Evolutionary conservation across 2,888 invertebrate genomes (phyloP).

Genomic region (Drosophila pegasa): DNA sequence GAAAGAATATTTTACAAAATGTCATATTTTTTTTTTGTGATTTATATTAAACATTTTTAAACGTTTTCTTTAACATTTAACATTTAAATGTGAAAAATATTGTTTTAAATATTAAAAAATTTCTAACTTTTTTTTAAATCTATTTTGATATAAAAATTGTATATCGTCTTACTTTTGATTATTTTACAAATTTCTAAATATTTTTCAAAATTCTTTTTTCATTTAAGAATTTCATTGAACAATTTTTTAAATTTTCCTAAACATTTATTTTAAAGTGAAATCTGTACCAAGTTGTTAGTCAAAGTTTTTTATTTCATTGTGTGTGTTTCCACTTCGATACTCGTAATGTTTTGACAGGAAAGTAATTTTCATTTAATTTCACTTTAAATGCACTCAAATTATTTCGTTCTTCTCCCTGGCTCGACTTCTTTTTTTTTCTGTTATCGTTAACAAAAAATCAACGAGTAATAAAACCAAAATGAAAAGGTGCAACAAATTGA

Average conservation of each 20-base stretch:
- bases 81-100: too few species aligned
- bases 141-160: too few species aligned
- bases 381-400: constrained; percentile 73
- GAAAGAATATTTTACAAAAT: too few species aligned
- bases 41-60: too few species aligned
- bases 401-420: constrained; percentile 31
- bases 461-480: constrained; percentile 52
- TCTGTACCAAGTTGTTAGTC: not conserved
- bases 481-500: constrained; percentile 63
- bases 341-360: constrained; percentile 42
- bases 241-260: not conserved
- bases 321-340: constrained; percentile 10
- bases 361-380: constrained; percentile 73
- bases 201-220: not conserved
- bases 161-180: too few species aligned
- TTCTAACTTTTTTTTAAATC: too few species aligned
- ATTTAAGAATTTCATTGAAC: not conserved
- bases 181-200: not conserved
- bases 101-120: too few species aligned
- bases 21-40: too few species aligned
- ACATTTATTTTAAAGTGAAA: not conserved
- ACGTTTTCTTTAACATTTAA: too few species aligned
- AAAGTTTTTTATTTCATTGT: not conserved
- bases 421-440: constrained; percentile 15
- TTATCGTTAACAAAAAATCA: constrained; percentile 63